Percentiles rank a stretch among this genome's conserved stretches.
Conservation (phyloP, 2,888 invertebrate genomes). For the Cataglyphis cursor region DNA sequence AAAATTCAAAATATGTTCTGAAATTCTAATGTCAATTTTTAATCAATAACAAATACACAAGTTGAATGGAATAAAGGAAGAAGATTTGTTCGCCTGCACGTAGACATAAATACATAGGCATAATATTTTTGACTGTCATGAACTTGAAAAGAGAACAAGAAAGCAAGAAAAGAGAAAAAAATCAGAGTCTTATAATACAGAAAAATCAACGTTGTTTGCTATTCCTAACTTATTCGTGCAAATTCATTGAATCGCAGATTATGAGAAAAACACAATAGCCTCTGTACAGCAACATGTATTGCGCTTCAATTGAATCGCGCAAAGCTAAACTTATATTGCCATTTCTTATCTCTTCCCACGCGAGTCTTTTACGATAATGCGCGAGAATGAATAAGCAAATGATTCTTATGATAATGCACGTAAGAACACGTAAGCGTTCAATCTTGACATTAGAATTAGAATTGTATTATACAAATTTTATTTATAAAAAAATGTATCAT, state of each 20-base stretch:
- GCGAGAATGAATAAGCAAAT: constrained; percentile 44
- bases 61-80: constrained; percentile 6
- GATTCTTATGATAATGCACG: constrained; percentile 54
- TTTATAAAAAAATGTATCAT: no score
- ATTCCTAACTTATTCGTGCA: constrained; percentile 21
- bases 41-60: constrained; percentile 23
- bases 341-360: constrained; percentile 75
- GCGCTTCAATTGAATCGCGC: constrained; percentile 66
- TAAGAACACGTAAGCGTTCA: not conserved
- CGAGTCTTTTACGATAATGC: constrained; percentile 70
- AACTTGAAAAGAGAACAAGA: constrained; percentile 28
- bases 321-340: constrained; percentile 66
- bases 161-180: constrained; percentile 10
- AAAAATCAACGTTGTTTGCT: constrained; percentile 57
- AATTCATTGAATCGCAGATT: constrained; percentile 70
- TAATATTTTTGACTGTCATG: not conserved
- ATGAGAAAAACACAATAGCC: constrained; percentile 69
- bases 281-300: constrained; percentile 70
- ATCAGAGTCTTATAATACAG: constrained; percentile 21
- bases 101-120: constrained; percentile 20
- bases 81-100: not conserved
- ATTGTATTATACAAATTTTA: no score
- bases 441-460: constrained; percentile 12
- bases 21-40: constrained; percentile 6
- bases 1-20: not conserved